Evolutionary conservation across 1,140 invertebrate genomes (phyloP).

Genomic region (Lordiphosa mommai): DNA sequence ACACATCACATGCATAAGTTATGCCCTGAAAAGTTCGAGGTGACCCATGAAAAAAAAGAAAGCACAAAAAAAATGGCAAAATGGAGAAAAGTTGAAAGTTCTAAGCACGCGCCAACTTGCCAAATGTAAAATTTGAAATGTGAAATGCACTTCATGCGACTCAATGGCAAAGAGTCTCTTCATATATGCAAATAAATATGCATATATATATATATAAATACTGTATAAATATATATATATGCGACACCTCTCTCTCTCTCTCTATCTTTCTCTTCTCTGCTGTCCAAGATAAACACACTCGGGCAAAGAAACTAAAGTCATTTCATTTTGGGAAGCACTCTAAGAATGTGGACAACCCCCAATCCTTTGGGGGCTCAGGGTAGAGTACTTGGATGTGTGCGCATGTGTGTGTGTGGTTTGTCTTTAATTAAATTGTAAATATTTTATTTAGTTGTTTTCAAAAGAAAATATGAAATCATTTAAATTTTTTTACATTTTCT

Average conservation of each 20-base stretch:
- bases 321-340: background rate
- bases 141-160: slow-evolving; percentile 12
- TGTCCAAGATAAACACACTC: background rate
- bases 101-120: slow-evolving; percentile 25
- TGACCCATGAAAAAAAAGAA: slow-evolving; percentile 1
- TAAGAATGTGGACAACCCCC: background rate
- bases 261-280: background rate
- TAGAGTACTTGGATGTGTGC: slow-evolving; percentile 3
- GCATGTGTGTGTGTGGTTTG: slow-evolving; percentile 30
- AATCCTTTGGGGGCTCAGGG: background rate
- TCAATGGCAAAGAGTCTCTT: background rate
- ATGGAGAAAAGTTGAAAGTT: slow-evolving; percentile 3
- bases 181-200: background rate
- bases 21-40: slow-evolving; percentile 22
- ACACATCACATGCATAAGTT: slow-evolving; percentile 42
- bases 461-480: slow-evolving; percentile 22
- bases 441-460: slow-evolving; percentile 37
- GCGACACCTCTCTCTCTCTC: background rate
- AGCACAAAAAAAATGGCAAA: background rate
- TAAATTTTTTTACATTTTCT: slow-evolving; percentile 36
- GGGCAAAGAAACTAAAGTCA: too few relatives aligned
- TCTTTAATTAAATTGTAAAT: slow-evolving; percentile 74
- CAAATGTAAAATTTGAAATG: slow-evolving; percentile 24
- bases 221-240: background rate
- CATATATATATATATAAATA: background rate